Conservation (phyloP, 2,797 vertebrate genomes). For the Pseudomugil tenellus region DNA sequence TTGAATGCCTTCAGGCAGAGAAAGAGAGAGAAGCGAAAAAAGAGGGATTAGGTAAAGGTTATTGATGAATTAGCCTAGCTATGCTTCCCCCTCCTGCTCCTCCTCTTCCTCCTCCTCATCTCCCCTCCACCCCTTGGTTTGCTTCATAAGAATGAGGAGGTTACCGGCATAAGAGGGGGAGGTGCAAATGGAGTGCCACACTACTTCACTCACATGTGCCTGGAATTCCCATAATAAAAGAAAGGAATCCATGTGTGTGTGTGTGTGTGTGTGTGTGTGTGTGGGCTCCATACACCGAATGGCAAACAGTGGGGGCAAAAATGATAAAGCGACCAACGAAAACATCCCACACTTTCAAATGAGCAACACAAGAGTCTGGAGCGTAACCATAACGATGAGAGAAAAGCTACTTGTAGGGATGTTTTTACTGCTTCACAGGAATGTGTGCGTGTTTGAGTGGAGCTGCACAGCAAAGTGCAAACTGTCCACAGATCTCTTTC, state of each 20-base stretch:
- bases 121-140: constrained; percentile 37
- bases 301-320: constrained; percentile 66
- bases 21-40: constrained; percentile 61
- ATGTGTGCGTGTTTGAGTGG: constrained; percentile 29
- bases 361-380: constrained; percentile 50
- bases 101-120: constrained; percentile 31
- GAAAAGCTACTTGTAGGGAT: constrained; percentile 46
- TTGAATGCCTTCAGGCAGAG: constrained; percentile 79
- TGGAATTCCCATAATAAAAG: constrained; percentile 77
- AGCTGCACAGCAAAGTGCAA: constrained; percentile 12
- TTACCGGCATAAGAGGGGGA: constrained; percentile 51
- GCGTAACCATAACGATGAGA: constrained; percentile 48
- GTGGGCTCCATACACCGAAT: constrained; percentile 65
- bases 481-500: constrained; percentile 18
- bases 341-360: constrained; percentile 68
- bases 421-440: constrained; percentile 48
- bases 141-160: constrained; percentile 74
- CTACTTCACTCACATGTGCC: constrained; percentile 68
- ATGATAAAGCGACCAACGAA: constrained; percentile 53
- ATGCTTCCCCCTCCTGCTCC: constrained; percentile 66
- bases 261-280: constrained; percentile 59
- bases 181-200: constrained; percentile 52
- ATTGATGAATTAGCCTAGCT: constrained; percentile 84
- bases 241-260: constrained; percentile 43
- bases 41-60: constrained; percentile 85